Percentiles rank a stretch among this genome's conserved stretches.
Evolutionary conservation across 2,797 vertebrate species (phyloP).

Genomic region (Rousettus madagascariensis): DNA sequence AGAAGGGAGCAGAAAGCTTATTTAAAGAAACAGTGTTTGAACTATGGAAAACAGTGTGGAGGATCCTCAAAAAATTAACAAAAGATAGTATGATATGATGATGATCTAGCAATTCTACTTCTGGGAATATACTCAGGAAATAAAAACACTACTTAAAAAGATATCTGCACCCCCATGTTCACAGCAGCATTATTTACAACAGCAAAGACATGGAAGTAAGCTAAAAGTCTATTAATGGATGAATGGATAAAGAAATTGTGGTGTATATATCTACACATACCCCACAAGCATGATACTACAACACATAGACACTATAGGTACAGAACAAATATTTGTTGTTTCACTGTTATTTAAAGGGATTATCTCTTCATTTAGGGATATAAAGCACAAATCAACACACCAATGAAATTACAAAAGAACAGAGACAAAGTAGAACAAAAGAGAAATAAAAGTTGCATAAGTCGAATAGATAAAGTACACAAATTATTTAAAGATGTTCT

Average conservation of each 20-base stretch:
- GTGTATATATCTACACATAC: neutral
- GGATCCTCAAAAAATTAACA: neutral
- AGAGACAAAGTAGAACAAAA: neutral
- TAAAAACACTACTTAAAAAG: neutral
- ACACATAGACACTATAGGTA: neutral
- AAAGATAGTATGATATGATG: neutral
- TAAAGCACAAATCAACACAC: neutral
- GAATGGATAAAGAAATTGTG: neutral
- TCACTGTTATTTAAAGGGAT: neutral
- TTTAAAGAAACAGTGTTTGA: neutral
- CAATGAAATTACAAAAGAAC: neutral
- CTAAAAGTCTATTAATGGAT: neutral
- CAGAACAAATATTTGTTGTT: neutral
- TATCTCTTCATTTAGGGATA: neutral
- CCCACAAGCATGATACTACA: neutral
- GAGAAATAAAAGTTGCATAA: neutral
- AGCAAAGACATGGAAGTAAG: neutral
- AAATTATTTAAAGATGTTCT: slow-evolving; percentile 36
- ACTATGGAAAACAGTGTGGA: neutral
- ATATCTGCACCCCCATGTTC: neutral
- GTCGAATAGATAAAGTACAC: neutral
- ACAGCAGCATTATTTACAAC: neutral
- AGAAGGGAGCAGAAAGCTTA: neutral
- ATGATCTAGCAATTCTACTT: neutral
- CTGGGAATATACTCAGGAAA: neutral